These are phyloP conservation scores for Patella caerulea DNA, from an alignment of 2,888 invertebrate species.

Conservation along the genomic window DNA sequence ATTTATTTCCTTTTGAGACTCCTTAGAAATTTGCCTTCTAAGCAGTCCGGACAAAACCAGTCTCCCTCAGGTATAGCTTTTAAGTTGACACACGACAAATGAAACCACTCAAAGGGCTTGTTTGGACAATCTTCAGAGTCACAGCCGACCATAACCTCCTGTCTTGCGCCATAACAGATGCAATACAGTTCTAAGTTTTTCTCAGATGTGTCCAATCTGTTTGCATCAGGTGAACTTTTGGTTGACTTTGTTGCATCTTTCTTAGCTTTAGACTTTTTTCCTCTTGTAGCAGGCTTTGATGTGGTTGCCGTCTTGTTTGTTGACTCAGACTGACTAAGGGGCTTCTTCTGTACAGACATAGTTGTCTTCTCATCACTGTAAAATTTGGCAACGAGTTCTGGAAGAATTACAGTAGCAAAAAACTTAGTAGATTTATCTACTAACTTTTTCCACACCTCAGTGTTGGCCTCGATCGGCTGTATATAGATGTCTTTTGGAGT, in stretches of 20 bases:
- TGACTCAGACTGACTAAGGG: slow-evolving; percentile 13
- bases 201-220: too few relatives aligned
- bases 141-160: neutral
- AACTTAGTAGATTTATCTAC: slow-evolving; percentile 7
- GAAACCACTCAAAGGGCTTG: slow-evolving; percentile 13
- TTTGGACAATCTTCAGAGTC: slow-evolving; percentile 7
- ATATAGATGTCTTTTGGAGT: neutral
- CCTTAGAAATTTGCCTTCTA: slow-evolving; percentile 19
- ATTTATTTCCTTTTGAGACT: too few relatives aligned
- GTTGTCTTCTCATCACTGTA: slow-evolving; percentile 12
- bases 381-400: slow-evolving; percentile 33
- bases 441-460: slow-evolving; percentile 16
- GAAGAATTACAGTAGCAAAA: slow-evolving; percentile 25
- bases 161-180: neutral
- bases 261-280: slow-evolving; percentile 10
- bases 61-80: neutral
- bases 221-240: too few relatives aligned
- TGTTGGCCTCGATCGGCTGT: neutral
- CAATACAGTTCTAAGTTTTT: too few relatives aligned
- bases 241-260: too few relatives aligned
- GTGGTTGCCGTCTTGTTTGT: too few relatives aligned
- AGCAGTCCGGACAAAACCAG: neutral
- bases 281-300: too few relatives aligned
- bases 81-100: neutral
- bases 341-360: neutral